A percentile compares a stretch with the other conserved stretches of the same genome.
Evolutionary conservation across 1,140 invertebrate species (phyloP).

Genomic region (Heliconius congener): DNA sequence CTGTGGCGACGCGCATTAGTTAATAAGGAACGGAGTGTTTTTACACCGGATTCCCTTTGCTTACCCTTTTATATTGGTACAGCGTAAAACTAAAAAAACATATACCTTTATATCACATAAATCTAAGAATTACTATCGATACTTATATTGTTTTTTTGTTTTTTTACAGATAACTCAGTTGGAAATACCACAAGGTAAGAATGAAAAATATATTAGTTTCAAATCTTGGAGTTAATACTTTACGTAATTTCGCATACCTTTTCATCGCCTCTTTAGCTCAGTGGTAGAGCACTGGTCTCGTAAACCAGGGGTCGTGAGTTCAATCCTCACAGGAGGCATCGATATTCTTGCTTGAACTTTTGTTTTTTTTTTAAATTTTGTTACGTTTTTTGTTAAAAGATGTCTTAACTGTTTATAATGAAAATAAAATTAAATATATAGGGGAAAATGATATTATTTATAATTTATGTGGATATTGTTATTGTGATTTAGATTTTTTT

Average conservation of each 20-base stretch:
- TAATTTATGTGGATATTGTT: too few relatives aligned
- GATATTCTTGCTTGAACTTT: not conserved
- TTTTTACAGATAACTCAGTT: slow-evolving; percentile 19
- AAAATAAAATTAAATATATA: not conserved
- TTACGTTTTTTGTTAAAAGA: not conserved
- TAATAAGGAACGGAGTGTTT: not conserved
- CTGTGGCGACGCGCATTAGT: too few relatives aligned
- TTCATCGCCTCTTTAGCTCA: slow-evolving; percentile 85
- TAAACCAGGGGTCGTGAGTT: slow-evolving; percentile 13
- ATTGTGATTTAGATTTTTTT: too few relatives aligned
- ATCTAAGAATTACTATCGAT: too few relatives aligned
- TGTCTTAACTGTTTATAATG: not conserved
- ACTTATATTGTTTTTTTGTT: not conserved
- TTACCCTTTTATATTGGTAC: too few relatives aligned
- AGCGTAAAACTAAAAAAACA: too few relatives aligned
- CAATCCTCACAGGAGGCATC: slow-evolving; percentile 11
- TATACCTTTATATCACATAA: too few relatives aligned
- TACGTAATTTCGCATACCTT: slow-evolving; percentile 48
- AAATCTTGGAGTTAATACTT: not conserved
- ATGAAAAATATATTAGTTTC: not conserved
- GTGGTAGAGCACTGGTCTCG: slow-evolving; percentile 13
- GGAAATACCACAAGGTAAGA: slow-evolving; percentile 3
- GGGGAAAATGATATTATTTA: not conserved
- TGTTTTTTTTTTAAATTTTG: not conserved
- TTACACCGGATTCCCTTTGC: not conserved